Evolutionary conservation across 2,113 vertebrate species (phyloP), one percentile per base, ranked within the genome.

Genomic region (Syngnathus floridae): DNA sequence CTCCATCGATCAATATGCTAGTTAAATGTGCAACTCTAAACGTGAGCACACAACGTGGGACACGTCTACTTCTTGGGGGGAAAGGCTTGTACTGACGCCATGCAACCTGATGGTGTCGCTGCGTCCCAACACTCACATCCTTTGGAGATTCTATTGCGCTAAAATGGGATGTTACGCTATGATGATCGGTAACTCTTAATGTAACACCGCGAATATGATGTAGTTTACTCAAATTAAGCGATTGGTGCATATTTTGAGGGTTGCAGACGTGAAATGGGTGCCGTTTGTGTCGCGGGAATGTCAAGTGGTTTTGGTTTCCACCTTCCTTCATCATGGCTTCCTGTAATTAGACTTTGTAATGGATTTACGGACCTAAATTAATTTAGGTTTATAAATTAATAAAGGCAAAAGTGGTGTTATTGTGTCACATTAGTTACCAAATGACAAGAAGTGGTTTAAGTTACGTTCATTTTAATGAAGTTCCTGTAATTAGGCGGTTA

Each of bases 61-160:
- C 85, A 89, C 86, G 88, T 88, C 77, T 84, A 7, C 82, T 69
- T 76, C 19, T 40, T 0, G 31, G 63, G 22, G 22, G 17, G 31
- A 64, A 0, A 36, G 6, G 59, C 40, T 64, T 64, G 66, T 1
- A 45, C 2, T 1, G 26, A 19, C 52, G 3, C 22, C 1, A 3
- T 1, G 3, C 0, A 0, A 31, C 4, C 86, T 64, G 38, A 54
- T 82, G 84, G 52, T 76, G 78, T 72, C 82, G 79, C 72, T 66
- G 45, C n/a, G 1, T 63, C 13, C 70, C 48, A 22, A 40, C 48
- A 38, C 54, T 31, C 6, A 35, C 54, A 1, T 4, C 26, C 22
- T 17, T 31, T 7, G 26, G 35, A 4, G 43, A 7, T 35, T 31
- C 3, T 35, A 56, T 5, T 26, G 5, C 12, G 12, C 10, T 10